phyloP scores from a whole-genome alignment of 1,140 invertebrate species.

The Littorina saxatilis region DNA sequence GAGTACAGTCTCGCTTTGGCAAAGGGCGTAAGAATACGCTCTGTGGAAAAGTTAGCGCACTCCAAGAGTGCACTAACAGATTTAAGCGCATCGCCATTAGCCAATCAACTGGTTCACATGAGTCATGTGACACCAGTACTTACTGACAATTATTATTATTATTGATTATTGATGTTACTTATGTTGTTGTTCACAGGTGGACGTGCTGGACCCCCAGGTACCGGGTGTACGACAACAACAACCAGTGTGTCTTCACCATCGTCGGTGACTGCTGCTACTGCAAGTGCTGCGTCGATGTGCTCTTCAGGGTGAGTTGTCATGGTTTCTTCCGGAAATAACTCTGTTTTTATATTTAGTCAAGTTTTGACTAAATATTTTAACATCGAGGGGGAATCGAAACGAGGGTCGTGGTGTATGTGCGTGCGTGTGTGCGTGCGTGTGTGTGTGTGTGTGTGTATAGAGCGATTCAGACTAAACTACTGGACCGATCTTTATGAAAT shows the following conservation, averaged over 20 bases:
- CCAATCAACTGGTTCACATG: no score
- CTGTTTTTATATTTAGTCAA: no score
- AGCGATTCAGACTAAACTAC: no score
- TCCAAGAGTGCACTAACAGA: no score
- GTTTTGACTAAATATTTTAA: no score
- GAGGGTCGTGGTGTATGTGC: constrained; percentile 9
- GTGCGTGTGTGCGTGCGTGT: constrained; percentile 3
- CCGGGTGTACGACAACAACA: constrained; percentile 57
- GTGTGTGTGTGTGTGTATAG: constrained; percentile 11
- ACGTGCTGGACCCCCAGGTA: constrained; percentile 67
- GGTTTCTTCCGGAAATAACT: not conserved
- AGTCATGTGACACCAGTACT: no score
- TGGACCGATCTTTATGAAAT: no score
- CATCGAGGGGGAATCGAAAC: no score
- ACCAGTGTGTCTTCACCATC: constrained; percentile 59
- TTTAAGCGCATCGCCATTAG: no score
- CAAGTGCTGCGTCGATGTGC: constrained; percentile 64
- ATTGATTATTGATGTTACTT: not conserved
- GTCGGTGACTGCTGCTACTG: constrained; percentile 68
- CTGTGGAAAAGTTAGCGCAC: no score
- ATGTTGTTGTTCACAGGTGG: constrained; percentile 54
- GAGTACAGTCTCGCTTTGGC: no score
- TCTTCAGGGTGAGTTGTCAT: constrained; percentile 56
- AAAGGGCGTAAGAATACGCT: no score
- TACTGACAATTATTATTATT: not conserved